Base-by-base conservation (phyloP, 1,140 invertebrate genomes). In the Scaptodrosophila lebanonensis region DNA sequence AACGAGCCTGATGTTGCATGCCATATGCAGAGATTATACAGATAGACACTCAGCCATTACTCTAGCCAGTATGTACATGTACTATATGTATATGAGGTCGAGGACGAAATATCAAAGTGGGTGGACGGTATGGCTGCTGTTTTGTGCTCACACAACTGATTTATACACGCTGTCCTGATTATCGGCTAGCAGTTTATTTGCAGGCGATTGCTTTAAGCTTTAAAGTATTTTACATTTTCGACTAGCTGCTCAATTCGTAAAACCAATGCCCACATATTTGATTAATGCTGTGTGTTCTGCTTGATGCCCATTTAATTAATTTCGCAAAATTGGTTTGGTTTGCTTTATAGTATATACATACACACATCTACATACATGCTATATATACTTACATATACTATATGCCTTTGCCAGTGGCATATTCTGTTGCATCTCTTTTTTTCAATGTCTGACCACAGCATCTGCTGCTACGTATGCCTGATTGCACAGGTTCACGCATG, bases 291-390 rank as follows among this genome's bases (percentile, higher is more conserved):
- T n/a, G 3, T 25, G 8, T 25, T 25, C 8, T 77, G 73, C 68
- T 68, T 72, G 51, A 48, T 68, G 68, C 67, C 72, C 64, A 77
- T 79, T 77, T 79, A 79, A 77, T 77, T 77, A 77, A 77, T 68
- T 79, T 77, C 59, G 73, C 64, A 79, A 77, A 68, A 68, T 77
- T 64, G 64, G 53, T 68, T 68, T 79, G 51, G 59, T 60, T 79
- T 72, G 79, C 68, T 72, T 22, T 8, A 25, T 27, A 22, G 22
- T 12, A 53, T 48, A 56, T 51, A 36, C 15, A 36, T 18, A 29
- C 18, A 43, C 22, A 32, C 1, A 45, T 22, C 30, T 35, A 43
- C 27, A 53, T 32, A 9, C 11, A 20, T 17, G 12, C 16, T 32
- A 35, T 39, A 25, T 30, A 58, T 30, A 12, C 15, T 1, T 22